phyloP scores from a whole-genome alignment of 2,797 vertebrate species.

The Corythornis leucogaster region DNA sequence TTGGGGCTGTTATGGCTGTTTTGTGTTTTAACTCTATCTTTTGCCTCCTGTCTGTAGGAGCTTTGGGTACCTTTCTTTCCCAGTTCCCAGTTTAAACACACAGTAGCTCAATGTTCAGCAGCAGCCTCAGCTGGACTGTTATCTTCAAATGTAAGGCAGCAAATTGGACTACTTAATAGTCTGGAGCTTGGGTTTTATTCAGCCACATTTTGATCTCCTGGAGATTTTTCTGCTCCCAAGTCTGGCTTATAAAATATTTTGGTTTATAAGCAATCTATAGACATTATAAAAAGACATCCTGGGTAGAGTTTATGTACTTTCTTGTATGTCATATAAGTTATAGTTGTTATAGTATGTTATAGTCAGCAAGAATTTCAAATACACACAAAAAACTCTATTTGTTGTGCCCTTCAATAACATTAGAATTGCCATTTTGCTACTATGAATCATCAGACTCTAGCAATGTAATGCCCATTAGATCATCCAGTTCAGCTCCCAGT shows the following conservation, averaged over 20 bases:
- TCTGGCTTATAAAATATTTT: background rate
- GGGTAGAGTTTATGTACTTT: background rate
- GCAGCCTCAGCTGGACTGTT: background rate
- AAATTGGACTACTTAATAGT: background rate
- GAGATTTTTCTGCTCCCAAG: background rate
- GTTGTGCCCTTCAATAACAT: background rate
- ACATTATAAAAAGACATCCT: background rate
- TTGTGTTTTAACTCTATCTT: background rate
- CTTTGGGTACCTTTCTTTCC: background rate
- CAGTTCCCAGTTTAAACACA: background rate
- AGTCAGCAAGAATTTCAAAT: slow-evolving; percentile 9
- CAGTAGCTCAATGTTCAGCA: background rate
- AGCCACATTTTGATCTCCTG: background rate
- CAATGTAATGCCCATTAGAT: slow-evolving; percentile 38
- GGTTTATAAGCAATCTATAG: background rate
- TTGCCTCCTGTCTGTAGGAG: background rate
- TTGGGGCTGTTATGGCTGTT: background rate
- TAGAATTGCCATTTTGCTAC: background rate
- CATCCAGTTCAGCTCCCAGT: background rate
- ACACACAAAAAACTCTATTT: background rate
- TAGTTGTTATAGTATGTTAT: background rate
- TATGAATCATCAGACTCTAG: slow-evolving; percentile 21
- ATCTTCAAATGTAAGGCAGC: background rate
- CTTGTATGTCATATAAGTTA: background rate
- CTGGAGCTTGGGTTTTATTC: background rate